phyloP scores from a whole-genome alignment of 2,113 vertebrate genomes.

The Leuciscus idus region DNA sequence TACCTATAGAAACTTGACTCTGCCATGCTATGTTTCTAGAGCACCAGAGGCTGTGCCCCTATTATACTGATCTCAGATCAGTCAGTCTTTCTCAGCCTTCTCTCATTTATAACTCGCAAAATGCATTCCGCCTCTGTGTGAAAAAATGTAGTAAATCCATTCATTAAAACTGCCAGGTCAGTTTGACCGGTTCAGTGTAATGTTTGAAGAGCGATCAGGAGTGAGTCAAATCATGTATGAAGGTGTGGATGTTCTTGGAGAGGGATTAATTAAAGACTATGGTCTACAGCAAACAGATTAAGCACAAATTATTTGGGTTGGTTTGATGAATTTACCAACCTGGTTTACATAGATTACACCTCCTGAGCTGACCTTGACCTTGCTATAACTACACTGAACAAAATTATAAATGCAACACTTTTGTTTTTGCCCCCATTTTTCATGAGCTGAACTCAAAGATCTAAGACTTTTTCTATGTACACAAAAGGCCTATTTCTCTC shows the following conservation, averaged over 20 bases:
- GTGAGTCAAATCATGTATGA: constrained; percentile 44
- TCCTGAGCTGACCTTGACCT: neutral
- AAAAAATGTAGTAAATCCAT: neutral
- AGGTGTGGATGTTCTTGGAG: constrained; percentile 28
- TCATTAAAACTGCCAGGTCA: neutral
- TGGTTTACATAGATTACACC: constrained; percentile 35
- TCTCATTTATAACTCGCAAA: neutral
- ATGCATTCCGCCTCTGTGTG: neutral
- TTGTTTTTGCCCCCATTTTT: too few relatives aligned
- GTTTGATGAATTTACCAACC: constrained; percentile 47
- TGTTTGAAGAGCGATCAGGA: constrained; percentile 7
- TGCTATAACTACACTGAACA: neutral
- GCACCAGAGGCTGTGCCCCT: neutral
- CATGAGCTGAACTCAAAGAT: too few relatives aligned
- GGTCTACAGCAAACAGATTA: constrained; percentile 53
- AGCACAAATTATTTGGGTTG: constrained; percentile 44
- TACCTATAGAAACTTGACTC: neutral
- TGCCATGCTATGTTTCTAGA: neutral
- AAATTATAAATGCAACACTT: too few relatives aligned
- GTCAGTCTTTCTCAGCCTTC: neutral
- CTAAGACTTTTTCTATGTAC: too few relatives aligned
- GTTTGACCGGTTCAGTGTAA: neutral
- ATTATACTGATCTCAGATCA: neutral
- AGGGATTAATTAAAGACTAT: constrained; percentile 53
- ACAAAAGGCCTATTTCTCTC: too few relatives aligned